Evolutionary conservation across 2,888 invertebrate genomes (phyloP).

Genomic region (Pachliopta kotzebuea): DNA sequence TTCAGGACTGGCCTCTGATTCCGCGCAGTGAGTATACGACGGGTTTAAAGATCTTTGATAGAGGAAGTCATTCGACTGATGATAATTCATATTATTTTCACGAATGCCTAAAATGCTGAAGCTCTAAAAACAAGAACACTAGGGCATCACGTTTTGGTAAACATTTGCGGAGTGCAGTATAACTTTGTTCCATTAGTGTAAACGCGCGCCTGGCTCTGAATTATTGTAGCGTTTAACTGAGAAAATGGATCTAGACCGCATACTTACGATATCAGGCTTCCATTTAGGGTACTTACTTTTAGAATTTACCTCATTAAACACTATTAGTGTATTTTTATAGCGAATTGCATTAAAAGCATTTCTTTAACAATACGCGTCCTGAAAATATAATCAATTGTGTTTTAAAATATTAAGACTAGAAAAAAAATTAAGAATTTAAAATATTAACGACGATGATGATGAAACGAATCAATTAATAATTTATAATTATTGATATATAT

Average conservation of each 20-base stretch:
- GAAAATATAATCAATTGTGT: no score
- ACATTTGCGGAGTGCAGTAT: conserved; percentile 20
- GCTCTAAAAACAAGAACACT: conserved; percentile 7
- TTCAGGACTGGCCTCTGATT: no score
- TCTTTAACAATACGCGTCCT: no score
- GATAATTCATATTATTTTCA: neutral
- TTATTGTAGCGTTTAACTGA: conserved; percentile 21
- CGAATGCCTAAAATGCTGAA: neutral
- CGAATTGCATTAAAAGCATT: neutral
- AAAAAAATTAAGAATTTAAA: no score
- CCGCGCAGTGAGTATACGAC: no score
- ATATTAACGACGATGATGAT: no score
- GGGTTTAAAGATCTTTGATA: no score
- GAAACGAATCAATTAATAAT: no score
- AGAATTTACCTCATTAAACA: neutral
- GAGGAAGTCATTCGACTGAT: no score
- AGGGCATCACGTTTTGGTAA: conserved; percentile 7
- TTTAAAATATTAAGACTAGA: no score
- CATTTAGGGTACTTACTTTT: conserved; percentile 12
- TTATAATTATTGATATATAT: no score
- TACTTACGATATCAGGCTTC: conserved; percentile 13
- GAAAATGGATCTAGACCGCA: conserved; percentile 25
- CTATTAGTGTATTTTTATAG: conserved; percentile 2
- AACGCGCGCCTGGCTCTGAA: conserved; percentile 20
- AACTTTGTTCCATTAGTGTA: conserved; percentile 28